Evolutionary conservation across 37 sponge, comb jelly and placozoan species (phyloP), one percentile per base, ranked within the genome.

Genomic region (Dysidea cf. avara): DNA sequence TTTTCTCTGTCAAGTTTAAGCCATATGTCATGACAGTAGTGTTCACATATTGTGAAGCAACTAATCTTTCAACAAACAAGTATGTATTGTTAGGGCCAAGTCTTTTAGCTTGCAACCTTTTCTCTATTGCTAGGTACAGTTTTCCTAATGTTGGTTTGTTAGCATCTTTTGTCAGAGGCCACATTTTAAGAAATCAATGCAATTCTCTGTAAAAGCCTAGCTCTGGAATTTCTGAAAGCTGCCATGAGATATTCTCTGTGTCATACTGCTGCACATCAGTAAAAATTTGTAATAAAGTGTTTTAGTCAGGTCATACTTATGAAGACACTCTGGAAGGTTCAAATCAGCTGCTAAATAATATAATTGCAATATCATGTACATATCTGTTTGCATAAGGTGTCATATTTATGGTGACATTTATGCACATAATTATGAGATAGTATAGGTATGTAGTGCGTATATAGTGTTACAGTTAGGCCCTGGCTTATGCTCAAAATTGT

Each of bases 151-250:
- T 53, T n/a, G 71, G 28, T 32, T 70, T 70, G 6, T 55, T 54
- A 54, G 71, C 71, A 24, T 55, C 52, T 13, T 56, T 32, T 33
- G 71, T 11, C 32, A 56, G 71, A 35, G 55, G 71, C 71, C 71
- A 70, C 13, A 33, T 55, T 53, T 36, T 55, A 22, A 70, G 56
- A 32, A 54, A 70, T 7, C 53, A 38, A 22, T 70, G 71, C 22
- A 70, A 53, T 4, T 66, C 50, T 66, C 68, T 39, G 47, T 66
- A 66, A 66, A 66, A 66, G 9, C 68, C 68, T 25, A 66, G n/a
- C n/a, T n/a, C n/a, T n/a, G 22, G 51, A 9, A 51, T 48, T 66
- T 66, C 47, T 20, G 68, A 25, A 18, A 57, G 68, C 40, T 48
- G 40, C 68, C 68, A 66, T 48, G 51, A 43, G 12, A 43, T 48